These are phyloP conservation scores for Sphinx pinastri DNA, from an alignment of 2,888 invertebrate species.

Conservation along the genomic window DNA sequence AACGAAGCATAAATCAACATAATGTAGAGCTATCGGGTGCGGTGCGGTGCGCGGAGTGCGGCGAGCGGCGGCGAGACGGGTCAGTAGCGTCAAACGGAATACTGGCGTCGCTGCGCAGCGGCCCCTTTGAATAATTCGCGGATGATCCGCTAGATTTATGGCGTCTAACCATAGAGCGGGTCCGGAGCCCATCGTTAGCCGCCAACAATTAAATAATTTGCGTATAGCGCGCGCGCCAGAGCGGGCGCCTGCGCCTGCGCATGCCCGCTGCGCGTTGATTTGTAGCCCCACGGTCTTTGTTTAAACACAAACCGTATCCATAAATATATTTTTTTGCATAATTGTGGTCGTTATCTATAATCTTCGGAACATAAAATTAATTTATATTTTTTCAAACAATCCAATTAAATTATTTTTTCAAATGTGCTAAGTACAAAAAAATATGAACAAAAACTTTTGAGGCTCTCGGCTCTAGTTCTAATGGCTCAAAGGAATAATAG, in stretches of 20 bases:
- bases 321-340: conserved; percentile 17
- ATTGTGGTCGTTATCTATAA: conserved; percentile 24
- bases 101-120: conserved; percentile 46
- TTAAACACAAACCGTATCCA: conserved; percentile 15
- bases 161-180: conserved; percentile 72
- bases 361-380: conserved; percentile 5
- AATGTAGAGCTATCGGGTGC: not conserved
- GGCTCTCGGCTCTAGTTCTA: not conserved
- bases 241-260: not conserved
- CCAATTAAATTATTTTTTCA: conserved; percentile 14
- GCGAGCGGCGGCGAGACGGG: conserved; percentile 31
- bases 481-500: not conserved
- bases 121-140: conserved; percentile 79
- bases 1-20: conserved; percentile 16
- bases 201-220: conserved; percentile 79
- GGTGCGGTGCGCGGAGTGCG: not conserved
- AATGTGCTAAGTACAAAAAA: not conserved
- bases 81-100: conserved; percentile 29
- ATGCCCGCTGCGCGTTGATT: conserved; percentile 35
- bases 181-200: conserved; percentile 32
- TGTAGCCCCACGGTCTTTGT: conserved; percentile 17
- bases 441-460: not conserved
- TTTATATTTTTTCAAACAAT: conserved; percentile 13
- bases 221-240: conserved; percentile 52
- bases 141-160: conserved; percentile 76